Base-by-base conservation (phyloP, 2,797 vertebrate species). In the Tragopan temminckii region DNA sequence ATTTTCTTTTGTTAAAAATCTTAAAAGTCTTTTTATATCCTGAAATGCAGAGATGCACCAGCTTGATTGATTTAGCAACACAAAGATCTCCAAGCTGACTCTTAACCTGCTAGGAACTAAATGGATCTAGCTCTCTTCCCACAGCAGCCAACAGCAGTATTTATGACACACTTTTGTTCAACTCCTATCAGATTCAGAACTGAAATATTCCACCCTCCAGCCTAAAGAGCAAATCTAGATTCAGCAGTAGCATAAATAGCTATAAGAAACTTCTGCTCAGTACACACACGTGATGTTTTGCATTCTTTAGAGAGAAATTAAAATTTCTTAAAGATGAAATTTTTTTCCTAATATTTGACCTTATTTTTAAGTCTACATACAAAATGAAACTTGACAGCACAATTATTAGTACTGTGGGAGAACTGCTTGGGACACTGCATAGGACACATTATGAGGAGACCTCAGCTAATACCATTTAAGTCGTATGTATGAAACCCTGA, bases 1-100 rank as follows among this genome's bases (percentile, higher is more conserved):
- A 38, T 57, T 52, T 38, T 43, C 52, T 71, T 87, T 80, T 66
- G 20, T 80, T 45, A 86, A 82, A 81, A 29, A 29, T 90, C 88
- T 71, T 27, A 42, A 27, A 83, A 79, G 36, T 42, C 35, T 24
- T 58, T 83, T 53, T 77, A 25, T 40, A 72, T 27, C 9, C 13
- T 63, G 48, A 75, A 93, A 75, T 38, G 24, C n/a, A 64, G 17
- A 59, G 25, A 8, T 69, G 19, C 23, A 80, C 89, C 13, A 88
- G 58, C 11, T 12, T 6, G 45, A 79, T 29, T 64, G 52, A 77
- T 0, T 42, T 43, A 74, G 63, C 18, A 89, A 23, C 61, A 53
- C 21, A 40, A 59, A 58, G 36, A 81, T 38, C 52, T 64, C 38
- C n/a, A 80, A 21, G 77, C 33, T 62, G 31, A 71, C 24, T 58